Conservation (phyloP, 2,888 invertebrate genomes). For the Andrena haemorrhoa region DNA sequence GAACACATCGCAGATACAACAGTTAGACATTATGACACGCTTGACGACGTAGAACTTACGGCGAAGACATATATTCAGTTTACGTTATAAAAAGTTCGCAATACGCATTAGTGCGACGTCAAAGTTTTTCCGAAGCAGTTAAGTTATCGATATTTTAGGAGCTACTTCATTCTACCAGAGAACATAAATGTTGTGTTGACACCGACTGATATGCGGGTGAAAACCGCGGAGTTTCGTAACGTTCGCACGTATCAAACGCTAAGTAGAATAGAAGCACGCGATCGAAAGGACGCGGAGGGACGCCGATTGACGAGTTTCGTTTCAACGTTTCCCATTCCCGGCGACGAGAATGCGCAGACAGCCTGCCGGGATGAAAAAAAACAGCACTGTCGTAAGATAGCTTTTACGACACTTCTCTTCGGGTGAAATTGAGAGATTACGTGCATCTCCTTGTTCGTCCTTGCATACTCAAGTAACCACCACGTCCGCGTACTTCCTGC, state of each 20-base stretch:
- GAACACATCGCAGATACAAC: no score
- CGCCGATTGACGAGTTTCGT: conserved; percentile 66
- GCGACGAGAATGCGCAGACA: conserved; percentile 46
- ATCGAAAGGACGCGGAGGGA: conserved; percentile 46
- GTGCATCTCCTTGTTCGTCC: conserved; percentile 69
- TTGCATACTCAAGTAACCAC: conserved; percentile 38
- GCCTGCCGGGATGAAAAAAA: conserved; percentile 23
- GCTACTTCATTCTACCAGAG: conserved; percentile 3
- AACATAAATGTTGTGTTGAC: conserved; percentile 32
- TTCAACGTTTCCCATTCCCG: conserved; percentile 64
- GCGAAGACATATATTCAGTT: no score
- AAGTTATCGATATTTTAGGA: background rate
- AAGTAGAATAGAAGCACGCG: conserved; percentile 56
- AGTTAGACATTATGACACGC: no score
- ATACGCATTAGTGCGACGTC: background rate
- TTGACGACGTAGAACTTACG: no score
- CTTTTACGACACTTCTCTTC: conserved; percentile 48
- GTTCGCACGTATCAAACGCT: conserved; percentile 40
- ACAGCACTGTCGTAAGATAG: conserved; percentile 52
- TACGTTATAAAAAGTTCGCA: no score
- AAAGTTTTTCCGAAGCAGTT: background rate
- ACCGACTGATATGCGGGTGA: conserved; percentile 34
- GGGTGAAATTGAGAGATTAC: conserved; percentile 71
- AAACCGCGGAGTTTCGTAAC: conserved; percentile 48
- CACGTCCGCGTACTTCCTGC: conserved; percentile 52